Percentiles rank a stretch among this genome's conserved stretches.
phyloP scores from a whole-genome alignment of 2,888 invertebrate genomes.

The Ennomos erosarius region DNA sequence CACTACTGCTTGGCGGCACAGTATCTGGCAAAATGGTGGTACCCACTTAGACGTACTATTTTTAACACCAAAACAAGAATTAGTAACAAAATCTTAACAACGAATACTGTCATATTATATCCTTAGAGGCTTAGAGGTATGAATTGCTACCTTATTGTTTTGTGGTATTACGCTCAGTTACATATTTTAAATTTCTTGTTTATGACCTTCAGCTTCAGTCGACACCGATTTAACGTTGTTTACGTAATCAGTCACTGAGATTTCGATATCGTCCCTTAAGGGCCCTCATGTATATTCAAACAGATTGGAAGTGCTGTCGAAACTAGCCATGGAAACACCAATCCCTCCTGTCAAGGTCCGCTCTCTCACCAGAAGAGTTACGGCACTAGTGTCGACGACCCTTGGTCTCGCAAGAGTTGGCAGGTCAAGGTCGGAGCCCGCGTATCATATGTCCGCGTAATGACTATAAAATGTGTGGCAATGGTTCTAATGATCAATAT shows the following conservation, averaged over 20 bases:
- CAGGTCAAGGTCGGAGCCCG: constrained; percentile 37
- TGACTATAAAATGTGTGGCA: constrained; percentile 24
- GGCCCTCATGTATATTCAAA: constrained; percentile 15
- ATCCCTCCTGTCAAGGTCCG: constrained; percentile 20
- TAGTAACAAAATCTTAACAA: too few species aligned
- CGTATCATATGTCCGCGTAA: constrained; percentile 25
- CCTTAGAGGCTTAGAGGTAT: too few species aligned
- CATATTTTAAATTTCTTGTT: too few species aligned
- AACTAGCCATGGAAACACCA: constrained; percentile 16
- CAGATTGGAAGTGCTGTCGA: constrained; percentile 11
- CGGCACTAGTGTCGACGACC: constrained; percentile 23
- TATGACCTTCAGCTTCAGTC: background rate
- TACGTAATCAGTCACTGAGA: constrained; percentile 15
- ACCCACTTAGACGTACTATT: too few species aligned
- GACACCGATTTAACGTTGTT: constrained; percentile 19
- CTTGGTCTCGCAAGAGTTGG: constrained; percentile 13
- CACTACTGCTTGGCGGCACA: too few species aligned
- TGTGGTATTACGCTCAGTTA: too few species aligned
- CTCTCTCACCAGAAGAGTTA: constrained; percentile 20
- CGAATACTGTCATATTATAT: too few species aligned
- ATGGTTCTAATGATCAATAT: constrained; percentile 7
- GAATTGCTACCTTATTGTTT: too few species aligned
- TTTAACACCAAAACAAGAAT: too few species aligned
- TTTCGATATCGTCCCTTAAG: constrained; percentile 17
- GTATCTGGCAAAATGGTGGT: too few species aligned